Conservation (phyloP, 2,888 invertebrate genomes). For the Epiblema foenella region DNA sequence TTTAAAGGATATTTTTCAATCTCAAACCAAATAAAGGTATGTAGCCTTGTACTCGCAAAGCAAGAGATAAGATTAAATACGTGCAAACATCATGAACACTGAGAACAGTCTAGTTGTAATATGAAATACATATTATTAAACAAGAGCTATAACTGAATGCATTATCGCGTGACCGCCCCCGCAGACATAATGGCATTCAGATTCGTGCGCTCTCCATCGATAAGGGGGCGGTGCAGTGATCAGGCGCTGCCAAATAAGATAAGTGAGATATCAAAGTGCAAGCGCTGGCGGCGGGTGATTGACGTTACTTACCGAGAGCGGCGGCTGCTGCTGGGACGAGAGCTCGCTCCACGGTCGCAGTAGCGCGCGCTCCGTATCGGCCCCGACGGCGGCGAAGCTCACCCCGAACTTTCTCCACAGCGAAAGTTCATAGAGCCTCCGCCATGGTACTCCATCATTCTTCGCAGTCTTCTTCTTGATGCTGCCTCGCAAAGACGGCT, state of each 20-base stretch:
- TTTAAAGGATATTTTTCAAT: constrained; percentile 31
- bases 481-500: constrained; percentile 75
- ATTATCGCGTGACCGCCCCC: constrained; percentile 58
- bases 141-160: constrained; percentile 50
- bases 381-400: constrained; percentile 74
- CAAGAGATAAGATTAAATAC: constrained; percentile 42
- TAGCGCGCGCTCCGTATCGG: constrained; percentile 73
- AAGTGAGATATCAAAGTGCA: constrained; percentile 67
- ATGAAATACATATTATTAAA: constrained; percentile 53
- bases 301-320: constrained; percentile 72
- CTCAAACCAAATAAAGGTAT: constrained; percentile 61
- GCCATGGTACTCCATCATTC: constrained; percentile 81
- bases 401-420: constrained; percentile 82
- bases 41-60: constrained; percentile 52
- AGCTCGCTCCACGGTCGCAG: constrained; percentile 74
- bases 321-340: constrained; percentile 68
- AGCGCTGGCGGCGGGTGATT: constrained; percentile 63
- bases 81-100: constrained; percentile 26
- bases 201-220: constrained; percentile 58
- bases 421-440: constrained; percentile 83
- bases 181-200: constrained; percentile 54
- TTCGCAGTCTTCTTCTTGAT: constrained; percentile 73
- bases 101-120: constrained; percentile 28
- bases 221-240: constrained; percentile 59
- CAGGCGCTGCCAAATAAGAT: constrained; percentile 69